Percentiles rank a stretch among this genome's conserved stretches.
Conservation (phyloP, 2,797 vertebrate species). For the Crenuchus spilurus region DNA sequence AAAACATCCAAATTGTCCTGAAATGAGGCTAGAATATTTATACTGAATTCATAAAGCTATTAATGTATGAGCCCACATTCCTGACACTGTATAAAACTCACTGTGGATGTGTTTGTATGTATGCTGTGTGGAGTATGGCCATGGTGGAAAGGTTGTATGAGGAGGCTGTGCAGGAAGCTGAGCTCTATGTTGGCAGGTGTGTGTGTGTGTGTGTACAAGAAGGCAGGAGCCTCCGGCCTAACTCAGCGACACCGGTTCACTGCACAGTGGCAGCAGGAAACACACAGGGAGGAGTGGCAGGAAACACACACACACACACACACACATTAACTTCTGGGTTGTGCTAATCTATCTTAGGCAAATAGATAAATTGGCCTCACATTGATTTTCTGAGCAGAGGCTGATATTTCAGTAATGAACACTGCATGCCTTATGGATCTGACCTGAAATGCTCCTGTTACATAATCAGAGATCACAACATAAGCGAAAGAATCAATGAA, state of each 20-base stretch:
- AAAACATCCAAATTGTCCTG: too few species aligned
- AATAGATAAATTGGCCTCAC: slow-evolving; percentile 4
- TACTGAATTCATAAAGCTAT: too few species aligned
- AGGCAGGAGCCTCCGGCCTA: slow-evolving; percentile 21
- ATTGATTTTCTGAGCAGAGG: neutral
- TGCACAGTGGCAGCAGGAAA: slow-evolving; percentile 26
- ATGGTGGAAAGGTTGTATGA: slow-evolving; percentile 11
- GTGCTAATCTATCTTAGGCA: slow-evolving; percentile 2
- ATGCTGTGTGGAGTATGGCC: slow-evolving; percentile 6
- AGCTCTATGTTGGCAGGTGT: slow-evolving; percentile 26
- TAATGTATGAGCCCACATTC: too few species aligned
- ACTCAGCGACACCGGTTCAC: slow-evolving; percentile 25
- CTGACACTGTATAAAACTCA: neutral
- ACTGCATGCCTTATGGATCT: neutral
- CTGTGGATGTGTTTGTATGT: slow-evolving; percentile 2
- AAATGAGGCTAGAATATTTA: too few species aligned
- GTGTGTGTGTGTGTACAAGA: slow-evolving; percentile 10
- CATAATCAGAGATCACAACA: neutral
- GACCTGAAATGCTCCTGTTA: slow-evolving; percentile 1
- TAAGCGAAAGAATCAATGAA: neutral
- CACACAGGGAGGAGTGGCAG: slow-evolving; percentile 21
- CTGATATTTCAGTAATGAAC: slow-evolving; percentile 5
- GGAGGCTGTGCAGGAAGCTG: slow-evolving; percentile 12
- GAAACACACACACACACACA: slow-evolving; percentile 10
- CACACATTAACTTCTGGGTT: neutral